A percentile compares a stretch with the other conserved stretches of the same genome.
phyloP scores from a whole-genome alignment of 2,797 vertebrate species.

The Mormyrus hasselquistii region DNA sequence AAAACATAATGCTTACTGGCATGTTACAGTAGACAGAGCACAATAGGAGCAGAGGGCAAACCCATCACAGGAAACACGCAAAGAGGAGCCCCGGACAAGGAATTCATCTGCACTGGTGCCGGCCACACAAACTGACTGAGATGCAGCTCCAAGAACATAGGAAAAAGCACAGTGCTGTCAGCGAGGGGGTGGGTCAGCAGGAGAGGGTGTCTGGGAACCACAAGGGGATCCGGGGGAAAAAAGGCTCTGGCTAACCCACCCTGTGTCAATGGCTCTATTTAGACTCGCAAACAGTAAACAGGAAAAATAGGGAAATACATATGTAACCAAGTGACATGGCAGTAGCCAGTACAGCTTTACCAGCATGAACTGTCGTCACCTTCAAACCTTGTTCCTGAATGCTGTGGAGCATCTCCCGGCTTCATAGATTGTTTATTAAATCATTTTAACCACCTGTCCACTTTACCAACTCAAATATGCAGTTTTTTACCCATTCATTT shows the following conservation, averaged over 20 bases:
- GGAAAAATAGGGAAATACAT: conserved; percentile 20
- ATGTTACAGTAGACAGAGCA: neutral
- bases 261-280: neutral
- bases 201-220: neutral
- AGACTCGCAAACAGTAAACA: conserved; percentile 7
- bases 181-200: neutral
- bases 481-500: neutral
- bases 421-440: neutral
- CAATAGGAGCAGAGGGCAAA: neutral
- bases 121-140: neutral
- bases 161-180: neutral
- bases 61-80: neutral
- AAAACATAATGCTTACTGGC: neutral
- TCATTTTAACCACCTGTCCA: neutral
- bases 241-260: neutral
- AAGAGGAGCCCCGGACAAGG: neutral
- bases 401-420: neutral
- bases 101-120: neutral
- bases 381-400: neutral
- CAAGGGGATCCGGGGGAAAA: too few relatives aligned
- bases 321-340: conserved; percentile 33
- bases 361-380: neutral
- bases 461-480: neutral
- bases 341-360: conserved; percentile 18
- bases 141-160: neutral